A percentile compares a stretch with the other conserved stretches of the same genome.
These are phyloP conservation scores for Eurystomus glaucurus DNA, from an alignment of 2,797 vertebrate species.

Conservation along the genomic window DNA sequence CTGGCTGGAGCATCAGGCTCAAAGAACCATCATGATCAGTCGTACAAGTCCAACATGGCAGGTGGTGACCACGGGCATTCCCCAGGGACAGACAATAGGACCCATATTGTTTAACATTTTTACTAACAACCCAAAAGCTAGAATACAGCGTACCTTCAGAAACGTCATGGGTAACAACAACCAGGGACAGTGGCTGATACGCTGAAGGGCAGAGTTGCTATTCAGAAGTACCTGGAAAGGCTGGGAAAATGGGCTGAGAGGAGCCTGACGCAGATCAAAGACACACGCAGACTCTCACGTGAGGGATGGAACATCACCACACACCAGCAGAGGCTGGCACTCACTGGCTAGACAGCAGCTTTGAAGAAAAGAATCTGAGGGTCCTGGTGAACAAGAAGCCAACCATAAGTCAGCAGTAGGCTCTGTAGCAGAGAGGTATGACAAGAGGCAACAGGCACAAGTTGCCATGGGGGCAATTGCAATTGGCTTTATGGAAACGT, in stretches of 20 bases:
- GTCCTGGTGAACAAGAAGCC: neutral
- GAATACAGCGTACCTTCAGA: neutral
- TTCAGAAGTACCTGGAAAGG: neutral
- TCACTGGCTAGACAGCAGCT: neutral
- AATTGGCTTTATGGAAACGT: neutral
- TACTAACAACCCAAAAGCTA: neutral
- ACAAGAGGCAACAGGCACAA: neutral
- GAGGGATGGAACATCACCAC: neutral
- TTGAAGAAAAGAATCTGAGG: neutral
- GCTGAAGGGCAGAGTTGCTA: neutral
- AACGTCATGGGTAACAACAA: neutral
- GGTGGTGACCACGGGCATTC: neutral
- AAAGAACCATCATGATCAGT: neutral
- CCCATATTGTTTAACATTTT: neutral
- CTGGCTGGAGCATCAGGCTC: neutral
- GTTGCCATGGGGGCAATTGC: neutral
- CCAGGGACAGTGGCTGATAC: fast-evolving
- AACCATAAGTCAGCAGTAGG: fast-evolving
- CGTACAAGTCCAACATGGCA: neutral
- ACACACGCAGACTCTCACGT: fast-evolving
- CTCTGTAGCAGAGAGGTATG: neutral
- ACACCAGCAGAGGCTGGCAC: neutral
- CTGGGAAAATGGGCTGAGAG: neutral
- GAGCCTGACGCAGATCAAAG: neutral
- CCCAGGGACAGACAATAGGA: neutral